A percentile compares a stretch with the other conserved stretches of the same genome.
Evolutionary conservation across 1,140 invertebrate species (phyloP).

Genomic region (Drosophila nigrodunni): DNA sequence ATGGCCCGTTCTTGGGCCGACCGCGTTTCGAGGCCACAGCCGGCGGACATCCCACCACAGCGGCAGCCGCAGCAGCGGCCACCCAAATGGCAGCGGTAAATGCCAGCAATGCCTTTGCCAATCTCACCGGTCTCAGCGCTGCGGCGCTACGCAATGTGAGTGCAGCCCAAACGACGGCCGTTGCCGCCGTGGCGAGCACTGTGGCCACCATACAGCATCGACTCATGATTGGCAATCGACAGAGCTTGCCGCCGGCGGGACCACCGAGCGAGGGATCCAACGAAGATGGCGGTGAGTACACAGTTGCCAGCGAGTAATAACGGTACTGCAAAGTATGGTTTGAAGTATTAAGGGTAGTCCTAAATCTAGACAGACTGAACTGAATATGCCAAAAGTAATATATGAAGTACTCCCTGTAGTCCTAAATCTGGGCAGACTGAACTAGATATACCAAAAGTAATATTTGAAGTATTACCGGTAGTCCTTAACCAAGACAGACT

Average conservation of each 20-base stretch:
- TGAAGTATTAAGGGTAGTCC: no score
- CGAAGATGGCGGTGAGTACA: slow-evolving; percentile 85
- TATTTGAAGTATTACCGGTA: no score
- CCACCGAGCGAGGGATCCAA: slow-evolving; percentile 87
- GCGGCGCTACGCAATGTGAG: slow-evolving; percentile 79
- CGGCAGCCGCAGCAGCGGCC: slow-evolving; percentile 72
- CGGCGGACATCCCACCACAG: slow-evolving; percentile 55
- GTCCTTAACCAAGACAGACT: no score
- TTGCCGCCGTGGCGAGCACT: slow-evolving; percentile 77
- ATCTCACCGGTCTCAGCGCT: slow-evolving; percentile 80
- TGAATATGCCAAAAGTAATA: no score
- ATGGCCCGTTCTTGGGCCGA: slow-evolving; percentile 80
- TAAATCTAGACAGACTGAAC: no score
- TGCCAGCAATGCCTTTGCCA: slow-evolving; percentile 82
- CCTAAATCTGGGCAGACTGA: no score
- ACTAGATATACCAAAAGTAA: no score
- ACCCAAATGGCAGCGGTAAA: slow-evolving; percentile 79
- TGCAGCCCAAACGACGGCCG: slow-evolving; percentile 77
- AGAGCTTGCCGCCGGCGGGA: slow-evolving; percentile 77
- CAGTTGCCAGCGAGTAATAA: no score
- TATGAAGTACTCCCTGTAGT: no score
- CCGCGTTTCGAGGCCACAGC: slow-evolving; percentile 70
- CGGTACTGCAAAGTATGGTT: no score
- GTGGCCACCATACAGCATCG: slow-evolving; percentile 82
- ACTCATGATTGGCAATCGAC: slow-evolving; percentile 80